These are phyloP conservation scores for Tromatobia lineatoria DNA, from an alignment of 2,888 invertebrate genomes.

Conservation along the genomic window DNA sequence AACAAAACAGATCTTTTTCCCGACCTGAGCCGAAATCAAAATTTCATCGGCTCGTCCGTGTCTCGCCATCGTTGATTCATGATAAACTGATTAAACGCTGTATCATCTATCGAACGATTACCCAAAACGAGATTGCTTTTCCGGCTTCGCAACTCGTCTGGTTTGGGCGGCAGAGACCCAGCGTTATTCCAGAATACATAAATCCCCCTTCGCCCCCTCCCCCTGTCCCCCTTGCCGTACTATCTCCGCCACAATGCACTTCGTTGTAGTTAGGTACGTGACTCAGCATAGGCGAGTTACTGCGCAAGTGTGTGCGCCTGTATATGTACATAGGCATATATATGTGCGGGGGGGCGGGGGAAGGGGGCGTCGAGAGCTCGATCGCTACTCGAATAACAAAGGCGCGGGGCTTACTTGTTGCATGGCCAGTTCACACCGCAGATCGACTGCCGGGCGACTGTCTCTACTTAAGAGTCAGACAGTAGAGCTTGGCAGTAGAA, in stretches of 20 bases:
- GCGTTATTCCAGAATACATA: slow-evolving; percentile 31
- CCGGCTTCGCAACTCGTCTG: slow-evolving; percentile 8
- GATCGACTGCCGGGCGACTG: slow-evolving; percentile 54
- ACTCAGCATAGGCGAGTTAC: slow-evolving; percentile 9
- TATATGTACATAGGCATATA: slow-evolving; percentile 2
- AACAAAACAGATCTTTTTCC: too few relatives aligned
- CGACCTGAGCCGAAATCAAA: too few relatives aligned
- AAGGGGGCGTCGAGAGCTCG: slow-evolving; percentile 35
- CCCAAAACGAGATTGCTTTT: slow-evolving; percentile 26
- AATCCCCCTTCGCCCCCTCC: neutral
- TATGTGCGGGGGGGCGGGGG: neutral
- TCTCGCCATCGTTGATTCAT: neutral
- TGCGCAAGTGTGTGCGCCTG: neutral
- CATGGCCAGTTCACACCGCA: slow-evolving; percentile 60
- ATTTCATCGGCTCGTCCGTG: too few relatives aligned
- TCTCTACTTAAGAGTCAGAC: slow-evolving; percentile 47
- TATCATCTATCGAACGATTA: slow-evolving; percentile 18
- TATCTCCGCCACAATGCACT: slow-evolving; percentile 16
- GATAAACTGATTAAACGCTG: slow-evolving; percentile 3
- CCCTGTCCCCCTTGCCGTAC: neutral
- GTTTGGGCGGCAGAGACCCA: neutral
- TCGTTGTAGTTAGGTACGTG: slow-evolving; percentile 8
- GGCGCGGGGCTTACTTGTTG: slow-evolving; percentile 70
- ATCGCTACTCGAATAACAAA: slow-evolving; percentile 72
- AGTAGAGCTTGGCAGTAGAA: slow-evolving; percentile 57